Evolutionary conservation across 2,113 vertebrate genomes (phyloP).

Genomic region (Callipepla squamata): DNA sequence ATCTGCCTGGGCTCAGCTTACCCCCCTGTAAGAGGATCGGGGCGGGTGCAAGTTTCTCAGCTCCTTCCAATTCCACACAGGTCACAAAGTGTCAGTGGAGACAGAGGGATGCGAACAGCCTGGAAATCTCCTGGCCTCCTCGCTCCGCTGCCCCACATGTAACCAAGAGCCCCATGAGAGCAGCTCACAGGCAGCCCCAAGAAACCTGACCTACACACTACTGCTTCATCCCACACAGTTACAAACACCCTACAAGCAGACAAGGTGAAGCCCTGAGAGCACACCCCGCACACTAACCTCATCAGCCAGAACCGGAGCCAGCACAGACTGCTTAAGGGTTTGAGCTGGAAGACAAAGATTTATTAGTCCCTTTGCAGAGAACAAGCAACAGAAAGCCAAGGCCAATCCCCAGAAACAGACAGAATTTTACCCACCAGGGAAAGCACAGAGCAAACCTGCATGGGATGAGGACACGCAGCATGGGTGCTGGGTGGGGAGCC

Average conservation of each 20-base stretch:
- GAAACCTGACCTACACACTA: rapidly evolving
- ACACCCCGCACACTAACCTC: no score
- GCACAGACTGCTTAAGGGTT: background rate
- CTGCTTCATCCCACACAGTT: background rate
- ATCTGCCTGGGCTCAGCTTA: background rate
- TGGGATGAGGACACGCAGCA: rapidly evolving
- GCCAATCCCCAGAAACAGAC: background rate
- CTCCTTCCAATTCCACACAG: background rate
- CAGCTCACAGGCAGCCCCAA: background rate
- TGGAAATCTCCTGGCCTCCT: background rate
- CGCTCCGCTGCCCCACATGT: background rate
- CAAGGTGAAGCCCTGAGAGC: background rate
- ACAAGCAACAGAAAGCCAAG: background rate
- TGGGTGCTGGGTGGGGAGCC: rapidly evolving
- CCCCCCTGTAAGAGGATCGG: rapidly evolving
- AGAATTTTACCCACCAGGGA: background rate
- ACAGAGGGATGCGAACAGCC: background rate
- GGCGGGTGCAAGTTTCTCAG: background rate
- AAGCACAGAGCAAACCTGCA: rapidly evolving
- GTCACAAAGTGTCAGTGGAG: background rate
- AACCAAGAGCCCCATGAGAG: background rate
- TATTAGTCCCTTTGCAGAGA: background rate
- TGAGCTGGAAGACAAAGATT: background rate
- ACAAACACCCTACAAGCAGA: background rate
- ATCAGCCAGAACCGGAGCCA: rapidly evolving